Base-by-base conservation (phyloP, 2,888 invertebrate species). In the Eilema sororculum region DNA sequence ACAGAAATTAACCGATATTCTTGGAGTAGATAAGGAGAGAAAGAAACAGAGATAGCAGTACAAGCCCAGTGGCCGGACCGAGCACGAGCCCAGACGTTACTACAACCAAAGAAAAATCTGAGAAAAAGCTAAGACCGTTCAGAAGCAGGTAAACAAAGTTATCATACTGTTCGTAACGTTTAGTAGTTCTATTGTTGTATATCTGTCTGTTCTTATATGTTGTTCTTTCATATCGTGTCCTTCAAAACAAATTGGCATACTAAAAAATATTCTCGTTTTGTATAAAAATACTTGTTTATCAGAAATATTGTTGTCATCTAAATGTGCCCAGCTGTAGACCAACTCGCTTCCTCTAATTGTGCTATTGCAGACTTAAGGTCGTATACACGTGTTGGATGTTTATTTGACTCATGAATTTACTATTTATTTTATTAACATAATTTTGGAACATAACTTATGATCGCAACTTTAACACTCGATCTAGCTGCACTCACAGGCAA, bases 81-180 rank as follows among this genome's bases (percentile, higher is more conserved):
- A 73, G 83, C 25, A 69, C 81, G 2, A 86, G 81, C 62, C n/a
- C 77, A 1, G 89, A 87, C n/a, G 5, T 10, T 2, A 90, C 24
- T 16, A 16, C 28, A 6, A 25, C 3, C 5, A 16, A 52, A n/a
- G n/a, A 52, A 9, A 52, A 88, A 65, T 65, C 70, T 3, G 91
- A 91, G 3, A 90, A 89, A 72, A 90, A 90, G 71, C 80, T 86
- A 0, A 90, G 87, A 69, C 79, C 79, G 13, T 63, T 87, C 13
- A 84, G 79, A 75, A 84, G 79, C 87, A 90, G 89, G 91, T 92
- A 86, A 86, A 10, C 61, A 37, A 58, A 24, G 37, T 60, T 22
- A 52, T 12, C 33, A 61, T 12, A 24, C 52, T 52, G 16, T 28
- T 57, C n/a, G 22, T 20, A 57, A 37, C 56, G 56, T 41, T 25